Conservation (phyloP, 2,113 vertebrate species). For the Anthoscopus minutus region DNA sequence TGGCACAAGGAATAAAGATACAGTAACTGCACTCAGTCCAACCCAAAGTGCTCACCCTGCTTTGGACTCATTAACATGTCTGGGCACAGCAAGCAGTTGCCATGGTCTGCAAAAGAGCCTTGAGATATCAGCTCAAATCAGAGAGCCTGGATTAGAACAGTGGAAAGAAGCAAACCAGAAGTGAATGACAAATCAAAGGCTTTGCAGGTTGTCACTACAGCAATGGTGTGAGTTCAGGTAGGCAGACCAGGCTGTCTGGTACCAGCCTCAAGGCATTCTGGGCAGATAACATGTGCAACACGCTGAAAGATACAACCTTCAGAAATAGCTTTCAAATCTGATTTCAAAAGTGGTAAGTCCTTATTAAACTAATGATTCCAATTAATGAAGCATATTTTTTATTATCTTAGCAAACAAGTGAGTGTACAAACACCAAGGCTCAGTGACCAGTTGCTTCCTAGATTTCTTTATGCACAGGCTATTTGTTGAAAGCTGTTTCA, state of each 20-base stretch:
- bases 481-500: background rate
- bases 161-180: background rate
- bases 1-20: background rate
- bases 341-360: background rate
- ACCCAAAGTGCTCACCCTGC: background rate
- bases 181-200: background rate
- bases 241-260: background rate
- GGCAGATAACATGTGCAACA: background rate
- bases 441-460: background rate
- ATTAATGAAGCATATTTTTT: background rate
- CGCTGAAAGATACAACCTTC: background rate
- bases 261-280: background rate
- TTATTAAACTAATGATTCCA: background rate
- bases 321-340: background rate
- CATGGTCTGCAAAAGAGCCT: background rate
- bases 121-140: background rate
- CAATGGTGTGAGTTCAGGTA: background rate
- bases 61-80: background rate
- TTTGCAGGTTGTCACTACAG: background rate
- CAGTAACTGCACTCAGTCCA: accelerated
- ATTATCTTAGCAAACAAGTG: background rate
- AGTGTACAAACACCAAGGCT: background rate
- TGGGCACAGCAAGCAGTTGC: background rate
- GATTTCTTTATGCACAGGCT: background rate
- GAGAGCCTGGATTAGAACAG: background rate